These are phyloP conservation scores for Pristionchus mayeri DNA, from an alignment of 2,888 invertebrate genomes.

Conservation along the genomic window DNA sequence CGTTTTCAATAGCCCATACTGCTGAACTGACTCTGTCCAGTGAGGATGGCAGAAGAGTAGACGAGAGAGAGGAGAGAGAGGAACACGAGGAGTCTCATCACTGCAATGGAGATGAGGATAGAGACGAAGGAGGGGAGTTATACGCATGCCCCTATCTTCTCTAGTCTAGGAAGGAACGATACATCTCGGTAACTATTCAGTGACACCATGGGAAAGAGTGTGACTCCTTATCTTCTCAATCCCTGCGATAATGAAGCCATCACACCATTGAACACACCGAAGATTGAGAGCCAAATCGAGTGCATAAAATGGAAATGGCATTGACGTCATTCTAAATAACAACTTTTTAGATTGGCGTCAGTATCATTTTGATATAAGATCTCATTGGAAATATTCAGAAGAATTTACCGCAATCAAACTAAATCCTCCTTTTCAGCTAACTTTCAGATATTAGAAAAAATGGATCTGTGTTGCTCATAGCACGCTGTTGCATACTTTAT, in stretches of 20 bases:
- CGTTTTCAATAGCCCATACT: background rate
- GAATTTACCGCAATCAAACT: no score
- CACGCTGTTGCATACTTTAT: no score
- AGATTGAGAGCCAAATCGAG: no score
- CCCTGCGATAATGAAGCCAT: background rate
- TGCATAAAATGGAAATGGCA: no score
- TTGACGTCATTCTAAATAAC: no score
- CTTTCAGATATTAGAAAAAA: no score
- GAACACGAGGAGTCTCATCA: background rate
- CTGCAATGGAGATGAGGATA: background rate
- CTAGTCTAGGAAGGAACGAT: background rate
- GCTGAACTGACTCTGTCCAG: background rate
- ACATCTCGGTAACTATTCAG: background rate
- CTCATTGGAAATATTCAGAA: no score
- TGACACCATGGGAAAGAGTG: background rate
- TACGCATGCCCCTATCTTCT: background rate
- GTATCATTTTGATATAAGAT: no score
- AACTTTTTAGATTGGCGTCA: no score
- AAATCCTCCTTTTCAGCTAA: no score
- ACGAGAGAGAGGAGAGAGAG: background rate
- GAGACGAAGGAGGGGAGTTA: background rate
- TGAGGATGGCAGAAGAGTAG: background rate
- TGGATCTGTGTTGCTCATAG: no score
- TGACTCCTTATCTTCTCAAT: background rate
- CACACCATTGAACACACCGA: background rate